Base-by-base conservation (phyloP, 64 coral and sea anemone species). In the Montipora capricornis region DNA sequence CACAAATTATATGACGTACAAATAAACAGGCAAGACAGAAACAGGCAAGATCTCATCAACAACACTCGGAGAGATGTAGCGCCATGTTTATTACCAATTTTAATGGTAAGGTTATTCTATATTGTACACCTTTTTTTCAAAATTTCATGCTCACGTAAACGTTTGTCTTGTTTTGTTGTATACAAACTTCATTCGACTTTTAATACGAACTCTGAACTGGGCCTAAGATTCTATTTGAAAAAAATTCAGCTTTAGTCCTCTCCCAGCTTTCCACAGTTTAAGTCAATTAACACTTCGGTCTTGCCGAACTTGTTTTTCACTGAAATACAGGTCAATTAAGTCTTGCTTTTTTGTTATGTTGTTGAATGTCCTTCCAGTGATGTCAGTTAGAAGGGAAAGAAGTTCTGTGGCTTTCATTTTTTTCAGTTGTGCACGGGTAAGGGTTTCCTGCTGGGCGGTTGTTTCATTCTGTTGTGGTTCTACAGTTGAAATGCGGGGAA, bases 371-470 rank as follows among this genome's bases (percentile, higher is more conserved):
- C 47, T 70, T 52, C 84, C 84, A 52, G 48, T 71, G 50, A 52
- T 50, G 19, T 74, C 68, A 74, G 46, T 87, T 51, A 90, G 47
- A 62, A 79, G 58, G 52, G 57, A 29, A 16, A 89, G 50, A 14
- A 89, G 87, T 53, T 88, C 86, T 74, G 16, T 29, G 20, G 44
- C 87, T 77, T 77, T 66, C 50, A 58, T 89, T 75, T 75, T 89
- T 45, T 89, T 76, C 29, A 89, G 73, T 53, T 88, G 45, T 89
- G 51, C 71, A 46, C 49, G 73, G 48, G 87, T 24, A 75, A 74
- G 73, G 68, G 58, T 60, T 55, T 60, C 51, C 75, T 20, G 52
- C 20, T 89, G 19, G 62, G 47, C 2, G 8, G 0, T 49, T 87
- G 62, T 68, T 87, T 68, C 15, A 48, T 62, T 73, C 53, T 57